Evolutionary conservation across 2,888 invertebrate genomes (phyloP).

Genomic region (Drosophila meridionalis): DNA sequence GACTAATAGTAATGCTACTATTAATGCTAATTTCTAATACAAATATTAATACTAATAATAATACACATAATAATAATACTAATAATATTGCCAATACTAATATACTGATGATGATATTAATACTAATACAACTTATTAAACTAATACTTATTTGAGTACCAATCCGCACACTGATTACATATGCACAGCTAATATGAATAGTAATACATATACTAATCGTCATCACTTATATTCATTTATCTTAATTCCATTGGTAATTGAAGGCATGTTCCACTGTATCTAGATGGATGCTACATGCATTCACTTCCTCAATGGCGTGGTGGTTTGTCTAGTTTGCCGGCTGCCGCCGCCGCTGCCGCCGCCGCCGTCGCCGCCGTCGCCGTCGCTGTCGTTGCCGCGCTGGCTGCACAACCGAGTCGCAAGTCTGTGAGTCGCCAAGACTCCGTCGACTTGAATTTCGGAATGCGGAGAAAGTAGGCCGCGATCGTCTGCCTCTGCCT

Average conservation of each 20-base stretch:
- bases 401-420: slow-evolving; percentile 48
- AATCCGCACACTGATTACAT: not conserved
- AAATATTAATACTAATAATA: not conserved
- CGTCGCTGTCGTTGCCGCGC: slow-evolving; percentile 27
- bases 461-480: slow-evolving; percentile 85
- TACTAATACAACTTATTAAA: not conserved
- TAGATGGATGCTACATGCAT: slow-evolving; percentile 42
- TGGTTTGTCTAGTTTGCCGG: slow-evolving; percentile 65
- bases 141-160: not conserved
- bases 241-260: not conserved
- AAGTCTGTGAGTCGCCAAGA: slow-evolving; percentile 41
- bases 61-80: not conserved
- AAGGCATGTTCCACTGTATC: slow-evolving; percentile 33
- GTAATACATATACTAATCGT: not conserved
- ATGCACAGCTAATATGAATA: not conserved
- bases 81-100: not conserved
- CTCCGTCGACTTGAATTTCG: slow-evolving; percentile 70
- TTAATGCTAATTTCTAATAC: not conserved
- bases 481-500: slow-evolving; percentile 61
- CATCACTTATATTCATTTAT: not conserved
- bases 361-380: not conserved
- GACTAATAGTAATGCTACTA: not conserved
- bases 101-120: not conserved
- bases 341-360: slow-evolving; percentile 9
- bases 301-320: slow-evolving; percentile 54